Base-by-base conservation (phyloP, 2,888 invertebrate species). In the Stratiomys singularior region DNA sequence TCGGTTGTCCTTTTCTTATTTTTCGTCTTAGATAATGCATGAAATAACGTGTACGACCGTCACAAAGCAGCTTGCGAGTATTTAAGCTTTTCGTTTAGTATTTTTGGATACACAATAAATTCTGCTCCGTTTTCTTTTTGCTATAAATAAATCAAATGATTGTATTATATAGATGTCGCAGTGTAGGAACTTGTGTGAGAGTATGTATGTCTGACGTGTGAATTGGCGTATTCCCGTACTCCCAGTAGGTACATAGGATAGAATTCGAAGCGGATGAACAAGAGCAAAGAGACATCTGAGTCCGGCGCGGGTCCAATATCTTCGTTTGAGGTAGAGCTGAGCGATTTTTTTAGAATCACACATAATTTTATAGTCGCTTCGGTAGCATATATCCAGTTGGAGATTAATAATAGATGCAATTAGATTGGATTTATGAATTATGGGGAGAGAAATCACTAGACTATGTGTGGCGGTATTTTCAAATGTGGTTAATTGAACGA, bases 61-160 rank as follows among this genome's bases (percentile, higher is more conserved):
- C 25, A 47, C 21, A 58, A 58, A 46, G 44, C 66, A 66, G 21
- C 66, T 37, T 66, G 11, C 37, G 25, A 74, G 37, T 18, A 21
- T 58, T 37, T 13, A 74, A 74, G 74, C 74, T 74, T 58, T 58
- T 18, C 60, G 44, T 15, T 9, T 47, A n/a, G 37, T 58, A 60
- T 74, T 74, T 72, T 74, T 74, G 74, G 74, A 58, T 60, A 58
- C 74, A 74, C 60, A 74, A 74, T 74, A 74, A 74, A 74, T 74
- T 74, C 47, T 74, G 74, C 58, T 58, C 74, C 37, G 58, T 74
- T 74, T 74, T 74, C 28, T 58, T 74, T 74, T 74, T 37, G 74
- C 74, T 74, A 74, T 74, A 74, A 74, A 74, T 74, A 74, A 74
- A 74, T 74, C 74, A 74, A 74, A 74, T 69, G 46, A 60, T 11